These are phyloP conservation scores for Penaeus monodon DNA, from an alignment of 2,888 invertebrate genomes.

Conservation along the genomic window DNA sequence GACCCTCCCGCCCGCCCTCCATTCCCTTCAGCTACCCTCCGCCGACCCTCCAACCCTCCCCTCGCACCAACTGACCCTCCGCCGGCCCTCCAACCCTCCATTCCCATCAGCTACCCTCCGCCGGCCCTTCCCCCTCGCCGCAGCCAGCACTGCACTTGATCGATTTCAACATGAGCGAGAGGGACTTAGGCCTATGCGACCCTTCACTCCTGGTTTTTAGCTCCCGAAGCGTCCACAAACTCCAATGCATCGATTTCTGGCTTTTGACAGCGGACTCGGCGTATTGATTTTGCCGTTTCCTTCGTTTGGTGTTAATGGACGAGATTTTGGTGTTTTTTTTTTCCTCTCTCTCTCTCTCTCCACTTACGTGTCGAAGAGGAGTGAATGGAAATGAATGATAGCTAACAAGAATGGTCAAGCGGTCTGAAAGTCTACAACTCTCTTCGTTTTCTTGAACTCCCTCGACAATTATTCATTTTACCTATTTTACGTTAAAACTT, in stretches of 20 bases:
- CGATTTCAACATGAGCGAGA: slow-evolving; percentile 32
- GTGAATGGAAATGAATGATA: no score
- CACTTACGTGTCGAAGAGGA: no score
- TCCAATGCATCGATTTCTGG: slow-evolving; percentile 47
- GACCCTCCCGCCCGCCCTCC: no score
- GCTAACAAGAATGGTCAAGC: no score
- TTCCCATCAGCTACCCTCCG: neutral
- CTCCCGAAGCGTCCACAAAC: slow-evolving; percentile 8
- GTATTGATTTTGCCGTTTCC: slow-evolving; percentile 33
- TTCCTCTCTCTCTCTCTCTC: no score
- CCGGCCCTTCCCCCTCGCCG: neutral
- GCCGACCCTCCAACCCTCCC: neutral
- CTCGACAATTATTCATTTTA: no score
- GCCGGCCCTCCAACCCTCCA: neutral
- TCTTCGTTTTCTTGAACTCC: no score
- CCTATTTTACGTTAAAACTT: no score
- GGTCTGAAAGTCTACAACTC: no score
- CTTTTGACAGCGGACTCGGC: slow-evolving; percentile 23
- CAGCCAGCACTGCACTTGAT: slow-evolving; percentile 40
- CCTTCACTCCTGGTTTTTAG: slow-evolving; percentile 8
- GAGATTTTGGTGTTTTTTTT: no score
- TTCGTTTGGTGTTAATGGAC: neutral
- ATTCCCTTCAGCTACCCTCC: neutral
- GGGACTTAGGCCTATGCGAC: slow-evolving; percentile 25
- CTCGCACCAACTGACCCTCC: neutral